Evolutionary conservation across 1,140 invertebrate genomes (phyloP).

Genomic region (Drosophila serrata): DNA sequence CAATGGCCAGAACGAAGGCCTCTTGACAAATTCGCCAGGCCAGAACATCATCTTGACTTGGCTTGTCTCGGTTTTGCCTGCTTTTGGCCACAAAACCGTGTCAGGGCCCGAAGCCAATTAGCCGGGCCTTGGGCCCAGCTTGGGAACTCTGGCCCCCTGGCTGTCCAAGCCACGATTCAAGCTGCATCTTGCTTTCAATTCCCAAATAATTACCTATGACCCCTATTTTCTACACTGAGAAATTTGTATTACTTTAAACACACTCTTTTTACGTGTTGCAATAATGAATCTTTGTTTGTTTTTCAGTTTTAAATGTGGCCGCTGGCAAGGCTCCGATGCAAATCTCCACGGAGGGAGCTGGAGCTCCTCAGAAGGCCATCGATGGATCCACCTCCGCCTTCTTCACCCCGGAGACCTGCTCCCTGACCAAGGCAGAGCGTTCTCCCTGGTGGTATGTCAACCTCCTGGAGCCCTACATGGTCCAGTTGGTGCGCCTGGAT

Average conservation of each 20-base stretch:
- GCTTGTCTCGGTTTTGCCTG: slow-evolving; percentile 1
- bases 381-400: slow-evolving; percentile 95
- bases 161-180: slow-evolving; percentile 1
- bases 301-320: slow-evolving; percentile 96
- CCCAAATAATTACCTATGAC: slow-evolving; percentile 40
- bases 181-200: slow-evolving; percentile 11
- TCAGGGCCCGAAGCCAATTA: slow-evolving; percentile 47
- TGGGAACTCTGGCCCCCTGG: slow-evolving; percentile 37
- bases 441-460: slow-evolving; percentile 98
- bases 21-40: slow-evolving; percentile 47
- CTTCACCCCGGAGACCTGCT: slow-evolving; percentile 94
- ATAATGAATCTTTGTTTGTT: slow-evolving; percentile 58
- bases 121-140: slow-evolving; percentile 40
- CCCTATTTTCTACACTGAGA: not conserved
- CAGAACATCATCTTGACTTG: slow-evolving; percentile 17
- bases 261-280: not conserved
- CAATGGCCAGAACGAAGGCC: slow-evolving; percentile 45
- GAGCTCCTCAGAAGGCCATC: slow-evolving; percentile 95
- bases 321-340: slow-evolving; percentile 98
- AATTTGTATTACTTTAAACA: too few species aligned
- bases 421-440: slow-evolving; percentile 92
- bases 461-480: slow-evolving; percentile 97
- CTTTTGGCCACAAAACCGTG: slow-evolving; percentile 30
- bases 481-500: slow-evolving; percentile 95
- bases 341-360: slow-evolving; percentile 92